phyloP scores from a whole-genome alignment of 2,113 vertebrate genomes.

The Ictidomys tridecemlineatus region DNA sequence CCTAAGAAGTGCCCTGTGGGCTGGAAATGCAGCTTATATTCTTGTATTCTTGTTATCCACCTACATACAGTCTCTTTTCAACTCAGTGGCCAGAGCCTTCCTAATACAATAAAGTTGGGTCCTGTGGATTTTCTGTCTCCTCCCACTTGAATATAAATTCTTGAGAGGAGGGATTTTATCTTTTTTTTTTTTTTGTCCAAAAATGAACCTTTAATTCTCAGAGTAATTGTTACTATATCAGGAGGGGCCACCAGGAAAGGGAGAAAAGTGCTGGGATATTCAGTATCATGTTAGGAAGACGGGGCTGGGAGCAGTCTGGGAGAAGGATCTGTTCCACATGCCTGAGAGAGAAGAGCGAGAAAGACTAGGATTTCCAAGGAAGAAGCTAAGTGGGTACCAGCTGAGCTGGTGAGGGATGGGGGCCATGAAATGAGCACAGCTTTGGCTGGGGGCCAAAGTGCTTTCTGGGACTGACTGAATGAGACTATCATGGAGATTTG shows the following conservation, averaged over 20 bases:
- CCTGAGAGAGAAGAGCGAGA: background rate
- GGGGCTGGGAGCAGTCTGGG: background rate
- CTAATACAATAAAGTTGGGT: fast-evolving
- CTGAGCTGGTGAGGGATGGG: background rate
- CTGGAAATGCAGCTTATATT: background rate
- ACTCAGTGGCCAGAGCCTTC: background rate
- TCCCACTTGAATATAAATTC: background rate
- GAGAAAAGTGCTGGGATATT: background rate
- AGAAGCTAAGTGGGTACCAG: background rate
- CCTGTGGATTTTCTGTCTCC: background rate
- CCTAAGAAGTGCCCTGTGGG: background rate
- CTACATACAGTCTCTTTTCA: background rate
- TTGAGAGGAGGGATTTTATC: background rate
- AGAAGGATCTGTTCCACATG: background rate
- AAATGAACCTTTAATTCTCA: background rate
- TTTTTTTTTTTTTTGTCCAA: background rate
- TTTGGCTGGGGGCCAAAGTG: background rate
- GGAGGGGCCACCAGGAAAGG: background rate
- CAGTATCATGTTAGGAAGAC: background rate
- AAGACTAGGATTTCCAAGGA: background rate
- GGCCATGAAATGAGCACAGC: background rate
- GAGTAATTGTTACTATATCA: background rate
- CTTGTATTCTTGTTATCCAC: background rate
- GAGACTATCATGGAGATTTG: background rate
- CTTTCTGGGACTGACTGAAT: background rate